phyloP scores from a whole-genome alignment of 2,888 invertebrate species.

The Frankliniella fusca region DNA sequence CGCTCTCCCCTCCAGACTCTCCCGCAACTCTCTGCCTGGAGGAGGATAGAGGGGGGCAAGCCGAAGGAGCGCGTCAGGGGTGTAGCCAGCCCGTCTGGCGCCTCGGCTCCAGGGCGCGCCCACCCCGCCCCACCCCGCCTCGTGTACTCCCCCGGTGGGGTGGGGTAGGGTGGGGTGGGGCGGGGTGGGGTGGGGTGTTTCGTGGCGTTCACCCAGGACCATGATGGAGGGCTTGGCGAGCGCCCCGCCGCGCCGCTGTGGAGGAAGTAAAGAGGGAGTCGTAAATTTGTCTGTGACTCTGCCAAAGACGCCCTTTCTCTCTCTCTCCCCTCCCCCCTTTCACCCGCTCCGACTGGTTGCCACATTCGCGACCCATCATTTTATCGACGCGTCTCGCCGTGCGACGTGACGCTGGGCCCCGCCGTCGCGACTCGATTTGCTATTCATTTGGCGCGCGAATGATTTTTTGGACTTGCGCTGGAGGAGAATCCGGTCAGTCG shows the following conservation, averaged over 20 bases:
- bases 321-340: neutral
- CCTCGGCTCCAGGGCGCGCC: neutral
- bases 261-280: conserved; percentile 14
- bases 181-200: neutral
- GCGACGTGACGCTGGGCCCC: neutral
- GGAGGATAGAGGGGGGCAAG: neutral
- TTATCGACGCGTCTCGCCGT: neutral
- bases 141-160: neutral
- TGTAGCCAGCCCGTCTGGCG: conserved; percentile 16
- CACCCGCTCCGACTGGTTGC: neutral
- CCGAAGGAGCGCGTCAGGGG: neutral
- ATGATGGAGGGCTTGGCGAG: neutral
- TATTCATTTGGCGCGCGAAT: too few species aligned
- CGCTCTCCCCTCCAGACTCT: neutral
- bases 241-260: neutral
- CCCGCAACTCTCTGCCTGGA: neutral
- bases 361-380: neutral
- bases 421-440: too few species aligned
- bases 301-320: conserved; percentile 14
- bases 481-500: too few species aligned
- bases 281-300: conserved; percentile 6
- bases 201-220: neutral
- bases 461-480: too few species aligned
- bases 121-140: neutral
- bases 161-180: neutral